Conservation (phyloP, 1,140 invertebrate genomes). For the Zeugodacus cucurbitae region DNA sequence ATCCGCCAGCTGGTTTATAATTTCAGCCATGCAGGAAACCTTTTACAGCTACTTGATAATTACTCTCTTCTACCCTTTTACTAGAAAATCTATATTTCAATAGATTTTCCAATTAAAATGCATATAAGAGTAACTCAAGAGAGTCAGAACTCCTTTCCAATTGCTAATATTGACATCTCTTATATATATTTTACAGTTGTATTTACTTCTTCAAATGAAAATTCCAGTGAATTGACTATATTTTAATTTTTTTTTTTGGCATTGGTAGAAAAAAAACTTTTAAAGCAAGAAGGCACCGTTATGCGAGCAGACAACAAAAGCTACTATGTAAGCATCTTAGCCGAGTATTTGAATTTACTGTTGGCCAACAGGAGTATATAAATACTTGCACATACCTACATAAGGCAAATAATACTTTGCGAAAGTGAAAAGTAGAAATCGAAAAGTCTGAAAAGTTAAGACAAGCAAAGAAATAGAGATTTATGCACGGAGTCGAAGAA, state of each 20-base stretch:
- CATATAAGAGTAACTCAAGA: too few species aligned
- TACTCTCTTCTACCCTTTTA: too few species aligned
- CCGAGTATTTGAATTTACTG: not conserved
- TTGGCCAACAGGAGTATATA: not conserved
- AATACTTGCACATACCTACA: not conserved
- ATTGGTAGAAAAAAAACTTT: not conserved
- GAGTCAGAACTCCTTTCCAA: too few species aligned
- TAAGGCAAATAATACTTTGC: not conserved
- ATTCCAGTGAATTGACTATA: not conserved
- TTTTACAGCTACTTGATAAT: too few species aligned
- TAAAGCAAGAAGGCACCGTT: not conserved
- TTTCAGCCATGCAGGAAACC: too few species aligned
- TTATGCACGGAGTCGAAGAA: not conserved
- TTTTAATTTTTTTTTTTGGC: not conserved
- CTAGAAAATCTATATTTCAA: too few species aligned
- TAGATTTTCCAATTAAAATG: too few species aligned
- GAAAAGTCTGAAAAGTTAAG: slow-evolving; percentile 7
- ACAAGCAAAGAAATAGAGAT: not conserved
- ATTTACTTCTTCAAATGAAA: too few species aligned
- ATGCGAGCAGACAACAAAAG: not conserved
- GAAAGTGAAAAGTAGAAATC: slow-evolving; percentile 8
- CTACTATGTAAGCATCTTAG: not conserved
- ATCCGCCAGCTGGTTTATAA: too few species aligned
- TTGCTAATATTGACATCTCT: too few species aligned
- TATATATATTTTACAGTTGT: too few species aligned